phyloP scores from a whole-genome alignment of 2,113 vertebrate genomes.

The Limanda limanda region DNA sequence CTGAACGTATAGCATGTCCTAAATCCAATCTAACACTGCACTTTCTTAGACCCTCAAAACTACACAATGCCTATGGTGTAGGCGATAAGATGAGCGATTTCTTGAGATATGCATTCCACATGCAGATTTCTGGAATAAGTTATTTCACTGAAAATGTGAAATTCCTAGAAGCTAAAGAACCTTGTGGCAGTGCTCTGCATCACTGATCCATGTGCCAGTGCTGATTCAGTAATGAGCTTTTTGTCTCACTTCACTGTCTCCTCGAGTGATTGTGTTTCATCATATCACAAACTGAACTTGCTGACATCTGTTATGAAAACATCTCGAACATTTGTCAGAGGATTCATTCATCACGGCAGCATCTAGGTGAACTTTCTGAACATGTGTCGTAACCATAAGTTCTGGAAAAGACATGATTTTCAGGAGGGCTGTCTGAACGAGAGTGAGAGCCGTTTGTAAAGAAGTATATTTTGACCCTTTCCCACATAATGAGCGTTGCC shows the following conservation, averaged over 20 bases:
- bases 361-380: conserved; percentile 15
- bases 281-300: conserved; percentile 26
- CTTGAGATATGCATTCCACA: too few relatives aligned
- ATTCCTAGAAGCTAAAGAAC: conserved; percentile 12
- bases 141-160: too few relatives aligned
- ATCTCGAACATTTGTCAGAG: conserved; percentile 11
- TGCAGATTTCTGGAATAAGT: too few relatives aligned
- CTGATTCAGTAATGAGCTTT: conserved; percentile 53
- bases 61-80: too few relatives aligned
- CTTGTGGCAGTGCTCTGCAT: conserved; percentile 6
- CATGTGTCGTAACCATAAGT: background rate
- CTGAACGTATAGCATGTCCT: too few relatives aligned
- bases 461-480: conserved; percentile 21
- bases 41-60: too few relatives aligned
- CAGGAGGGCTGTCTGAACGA: background rate
- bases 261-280: conserved; percentile 29
- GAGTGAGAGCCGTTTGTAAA: background rate
- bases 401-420: background rate
- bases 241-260: conserved; percentile 44
- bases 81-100: too few relatives aligned
- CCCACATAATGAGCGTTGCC: too few relatives aligned
- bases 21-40: too few relatives aligned
- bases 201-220: conserved; percentile 37
- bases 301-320: conserved; percentile 35
- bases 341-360: conserved; percentile 8